Base-by-base conservation (phyloP, 2,113 vertebrate species). In the Recurvirostra avosetta region DNA sequence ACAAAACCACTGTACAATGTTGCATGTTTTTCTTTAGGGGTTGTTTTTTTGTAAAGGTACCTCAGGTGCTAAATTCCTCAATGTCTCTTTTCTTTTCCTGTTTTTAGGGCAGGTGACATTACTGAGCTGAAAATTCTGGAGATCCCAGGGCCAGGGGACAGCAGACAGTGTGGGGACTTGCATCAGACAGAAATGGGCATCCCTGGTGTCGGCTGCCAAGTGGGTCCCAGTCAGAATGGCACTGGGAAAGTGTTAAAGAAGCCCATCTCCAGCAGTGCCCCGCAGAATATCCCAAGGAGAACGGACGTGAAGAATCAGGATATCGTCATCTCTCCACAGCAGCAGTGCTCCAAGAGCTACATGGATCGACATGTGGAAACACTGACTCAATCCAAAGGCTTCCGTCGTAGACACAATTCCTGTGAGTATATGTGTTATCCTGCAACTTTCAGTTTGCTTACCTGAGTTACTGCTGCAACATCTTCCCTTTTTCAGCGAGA, bases 81-180 rank as follows among this genome's bases (percentile, higher is more conserved):
- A 36, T 22, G 18, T 45, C 83, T 96, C 58, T 45, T 89, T 56
- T 77, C 65, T 74, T 32, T 50, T 88, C 86, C 32, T 95, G 16
- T 90, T 73, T 98, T 93, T 93, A 99, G 99, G 98, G 99, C 99
- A 83, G 99, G 99, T 97, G 99, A 99, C 96, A 99, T 99, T 90
- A 99, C 98, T 32, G 99, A 99, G 79, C 98, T 99, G 74, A 99
- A 99, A 98, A 99, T 99, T 82, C 96, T 99, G 97, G 99, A 98
- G 93, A 99, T 98, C 72, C 98, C 98, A 5, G 98, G 96, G 59
- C 95, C 95, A 4, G 98, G 97, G 50, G 97, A 98, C 71, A 97
- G 81, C 90, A 93, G 94, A 1, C 97, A 94, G 10, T 97, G 96
- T 5, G 96, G 97, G 80, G 98, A 98, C 8, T 77, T 96, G 32